Base-by-base conservation (phyloP, 2,888 invertebrate genomes). In the Xylocampa areola region DNA sequence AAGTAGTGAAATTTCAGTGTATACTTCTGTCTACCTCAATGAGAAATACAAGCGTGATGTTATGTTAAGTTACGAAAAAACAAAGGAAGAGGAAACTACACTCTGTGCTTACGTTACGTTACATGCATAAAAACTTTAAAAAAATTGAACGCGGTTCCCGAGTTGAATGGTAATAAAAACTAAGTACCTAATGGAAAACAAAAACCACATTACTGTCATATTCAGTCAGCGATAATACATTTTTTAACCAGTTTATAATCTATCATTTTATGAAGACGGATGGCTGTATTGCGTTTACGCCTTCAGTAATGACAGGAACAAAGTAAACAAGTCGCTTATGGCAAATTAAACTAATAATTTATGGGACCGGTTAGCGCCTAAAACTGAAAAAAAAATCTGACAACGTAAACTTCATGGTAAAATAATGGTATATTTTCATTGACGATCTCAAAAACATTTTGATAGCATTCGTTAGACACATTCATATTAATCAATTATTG, bases 281-380 rank as follows among this genome's bases (percentile, higher is more conserved):
- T 67, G 2, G 11, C 30, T 32, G 1, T 5, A 27, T 51, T 17
- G 68, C 52, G 52, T 64, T 60, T 68, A n/a, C n/a, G 8, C 21
- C 6, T 2, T 10, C 17, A 39, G 10, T 30, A 7, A 32, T 41
- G 25, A 25, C 21, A 45, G 44, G 21, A 45, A 45, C 30, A 11
- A 8, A 10, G 7, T 43, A 16, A 32, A 30, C 16, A 43, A 11
- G 10, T 7, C 32, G 7, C 10, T 25, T 19, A 16, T 43, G 10
- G 49, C 3, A 32, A 45, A 53, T 30, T 25, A 35, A 8, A 1
- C 6, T 37, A 7, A 16, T 30, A 19, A 19, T 2, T 2, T n/a
- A 53, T 32, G 13, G 6, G 4, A 8, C 10, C 1, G 3, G 29
- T 10, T 7, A 29, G 11, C 6, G 19, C 0, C 13, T 7, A 8